Conservation (phyloP, 2,113 vertebrate species). For the Donacobius atricapilla region DNA sequence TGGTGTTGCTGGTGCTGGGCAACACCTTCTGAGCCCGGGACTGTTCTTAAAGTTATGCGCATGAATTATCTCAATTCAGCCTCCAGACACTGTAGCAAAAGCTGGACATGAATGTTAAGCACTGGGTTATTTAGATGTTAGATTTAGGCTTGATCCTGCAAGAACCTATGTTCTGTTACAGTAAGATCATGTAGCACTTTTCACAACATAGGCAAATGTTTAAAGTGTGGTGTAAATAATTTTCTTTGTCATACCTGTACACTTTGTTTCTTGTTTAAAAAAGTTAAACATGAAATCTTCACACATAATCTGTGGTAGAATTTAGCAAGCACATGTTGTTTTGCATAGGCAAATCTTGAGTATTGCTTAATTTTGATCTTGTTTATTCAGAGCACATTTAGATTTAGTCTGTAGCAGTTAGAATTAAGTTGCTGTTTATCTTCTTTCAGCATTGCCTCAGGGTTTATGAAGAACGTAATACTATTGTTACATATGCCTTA, state of each 20-base stretch:
- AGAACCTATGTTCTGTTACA: neutral
- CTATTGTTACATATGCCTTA: neutral
- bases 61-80: neutral
- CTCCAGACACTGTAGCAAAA: neutral
- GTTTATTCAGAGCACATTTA: neutral
- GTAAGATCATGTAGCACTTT: neutral
- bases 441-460: neutral
- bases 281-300: neutral
- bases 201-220: neutral
- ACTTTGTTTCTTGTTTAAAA: neutral
- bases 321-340: neutral
- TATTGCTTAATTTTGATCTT: slow-evolving; percentile 29
- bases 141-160: neutral
- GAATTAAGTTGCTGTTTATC: neutral
- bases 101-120: neutral
- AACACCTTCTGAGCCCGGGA: fast-evolving
- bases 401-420: neutral
- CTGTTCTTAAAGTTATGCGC: neutral
- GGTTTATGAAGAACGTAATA: slow-evolving; percentile 12
- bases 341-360: neutral
- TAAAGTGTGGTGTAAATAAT: neutral
- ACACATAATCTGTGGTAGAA: neutral
- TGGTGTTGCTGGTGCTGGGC: neutral
- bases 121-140: neutral
- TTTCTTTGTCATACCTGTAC: neutral